Evolutionary conservation across 2,113 vertebrate species (phyloP), one percentile per base, ranked within the genome.

Genomic region (Tetraodon nigroviridis): DNA sequence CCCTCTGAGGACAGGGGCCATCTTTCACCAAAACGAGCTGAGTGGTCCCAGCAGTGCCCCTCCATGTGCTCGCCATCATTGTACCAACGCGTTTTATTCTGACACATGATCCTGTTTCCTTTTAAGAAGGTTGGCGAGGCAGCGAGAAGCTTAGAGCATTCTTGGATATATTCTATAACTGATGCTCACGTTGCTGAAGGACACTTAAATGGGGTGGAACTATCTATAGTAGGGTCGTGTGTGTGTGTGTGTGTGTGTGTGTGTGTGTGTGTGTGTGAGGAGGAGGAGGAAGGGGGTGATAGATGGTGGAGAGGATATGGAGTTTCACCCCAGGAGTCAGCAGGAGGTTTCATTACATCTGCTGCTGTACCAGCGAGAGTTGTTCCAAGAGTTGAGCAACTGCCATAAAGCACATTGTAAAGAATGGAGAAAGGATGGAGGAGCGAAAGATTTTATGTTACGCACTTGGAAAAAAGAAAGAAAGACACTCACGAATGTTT

Each of bases 281-380:
- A 58, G 17, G 71, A 3, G 51, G 66, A 57, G n/a, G 69, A 4
- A 51, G 66, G 61, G 19, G 69, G 56, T 83, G 86, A 87, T 84
- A 78, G 76, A 86, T 86, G 67, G 63, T 57, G 51, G 56, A 61
- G 60, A 64, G 14, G 70, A 84, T 76, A 71, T 71, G 61, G 72
- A 77, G 78, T 68, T 57, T 69, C 70, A 79, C 82, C 80, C 80
- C 46, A 55, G 68, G 85, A 83, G 68, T 71, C 55, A 5, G 77
- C 72, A 73, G 76, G 78, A 80, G 73, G 71, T 73, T 78, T 86
- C 75, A 86, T 84, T 84, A 82, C 67, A 61, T 50, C 59, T 75
- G 4, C 16, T 53, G 61, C 71, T 74, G 65, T 51, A 69, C 55
- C 50, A 37, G 51, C 60, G 66, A 71, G 53, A 59, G 63, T 73